These are phyloP conservation scores for Syngnathoides biaculeatus DNA, from an alignment of 2,113 vertebrate species.

Conservation along the genomic window DNA sequence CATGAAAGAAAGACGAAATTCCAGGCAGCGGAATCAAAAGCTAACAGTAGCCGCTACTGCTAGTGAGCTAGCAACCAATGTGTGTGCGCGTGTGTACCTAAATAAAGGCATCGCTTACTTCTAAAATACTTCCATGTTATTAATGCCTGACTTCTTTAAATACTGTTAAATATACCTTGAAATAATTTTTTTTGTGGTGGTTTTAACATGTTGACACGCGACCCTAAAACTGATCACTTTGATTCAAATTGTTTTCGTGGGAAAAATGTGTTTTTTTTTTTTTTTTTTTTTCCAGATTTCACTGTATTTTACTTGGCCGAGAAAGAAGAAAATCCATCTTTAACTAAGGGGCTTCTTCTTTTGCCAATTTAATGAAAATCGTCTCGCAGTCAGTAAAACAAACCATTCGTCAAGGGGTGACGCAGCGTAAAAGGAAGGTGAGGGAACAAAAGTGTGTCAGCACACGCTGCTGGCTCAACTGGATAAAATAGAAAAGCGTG, in stretches of 20 bases:
- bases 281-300: neutral
- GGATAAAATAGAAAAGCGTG: constrained; percentile 19
- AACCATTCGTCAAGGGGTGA: constrained; percentile 2
- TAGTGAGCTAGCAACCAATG: no score
- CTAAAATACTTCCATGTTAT: no score
- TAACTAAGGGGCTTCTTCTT: neutral
- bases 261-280: neutral
- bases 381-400: constrained; percentile 5
- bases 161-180: no score
- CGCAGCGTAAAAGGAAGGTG: constrained; percentile 25
- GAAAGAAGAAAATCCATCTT: neutral
- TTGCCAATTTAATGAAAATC: constrained; percentile 24
- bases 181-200: no score
- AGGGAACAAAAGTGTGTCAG: constrained; percentile 22
- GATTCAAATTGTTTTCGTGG: neutral
- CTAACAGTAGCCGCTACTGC: no score
- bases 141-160: no score
- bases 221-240: neutral
- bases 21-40: no score
- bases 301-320: neutral
- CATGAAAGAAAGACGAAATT: no score
- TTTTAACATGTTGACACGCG: no score
- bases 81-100: no score
- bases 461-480: constrained; percentile 24
- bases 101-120: no score